Percentiles rank a stretch among this genome's conserved stretches.
These are phyloP conservation scores for Troglohyphantes excavatus DNA, from an alignment of 2,888 invertebrate species.

Conservation along the genomic window DNA sequence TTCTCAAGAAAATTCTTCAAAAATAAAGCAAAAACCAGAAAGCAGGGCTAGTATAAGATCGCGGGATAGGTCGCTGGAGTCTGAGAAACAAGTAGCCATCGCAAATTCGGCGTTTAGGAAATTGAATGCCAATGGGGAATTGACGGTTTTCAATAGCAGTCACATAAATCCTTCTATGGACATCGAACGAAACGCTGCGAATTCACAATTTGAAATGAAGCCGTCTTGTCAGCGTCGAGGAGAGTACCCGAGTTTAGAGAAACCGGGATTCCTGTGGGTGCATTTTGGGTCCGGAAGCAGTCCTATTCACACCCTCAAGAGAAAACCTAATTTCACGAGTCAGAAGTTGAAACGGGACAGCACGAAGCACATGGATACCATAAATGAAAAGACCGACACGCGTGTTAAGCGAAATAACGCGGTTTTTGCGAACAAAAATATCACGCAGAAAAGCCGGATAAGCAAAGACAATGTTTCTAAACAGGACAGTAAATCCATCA, in stretches of 20 bases:
- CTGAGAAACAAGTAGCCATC: constrained; percentile 63
- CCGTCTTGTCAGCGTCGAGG: constrained; percentile 26
- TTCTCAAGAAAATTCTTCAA: neutral
- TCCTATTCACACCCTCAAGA: constrained; percentile 60
- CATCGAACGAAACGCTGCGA: neutral
- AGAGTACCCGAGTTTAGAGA: constrained; percentile 67
- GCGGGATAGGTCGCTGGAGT: constrained; percentile 59
- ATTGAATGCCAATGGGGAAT: constrained; percentile 63
- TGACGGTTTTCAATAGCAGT: constrained; percentile 72
- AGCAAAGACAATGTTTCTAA: neutral
- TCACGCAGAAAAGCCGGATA: neutral
- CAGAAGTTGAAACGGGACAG: constrained; percentile 47
- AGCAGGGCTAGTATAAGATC: neutral
- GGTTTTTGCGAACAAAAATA: neutral
- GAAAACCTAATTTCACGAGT: constrained; percentile 65
- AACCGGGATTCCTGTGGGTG: constrained; percentile 73
- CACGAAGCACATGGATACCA: neutral
- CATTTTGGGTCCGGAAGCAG: constrained; percentile 77
- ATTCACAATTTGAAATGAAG: constrained; percentile 10
- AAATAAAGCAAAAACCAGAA: neutral
- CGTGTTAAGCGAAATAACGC: neutral
- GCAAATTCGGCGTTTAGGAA: constrained; percentile 63
- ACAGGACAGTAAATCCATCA: neutral
- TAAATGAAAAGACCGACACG: neutral
- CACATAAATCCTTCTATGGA: neutral